Conservation (phyloP, 2,113 vertebrate species). For the Sardina pilchardus region DNA sequence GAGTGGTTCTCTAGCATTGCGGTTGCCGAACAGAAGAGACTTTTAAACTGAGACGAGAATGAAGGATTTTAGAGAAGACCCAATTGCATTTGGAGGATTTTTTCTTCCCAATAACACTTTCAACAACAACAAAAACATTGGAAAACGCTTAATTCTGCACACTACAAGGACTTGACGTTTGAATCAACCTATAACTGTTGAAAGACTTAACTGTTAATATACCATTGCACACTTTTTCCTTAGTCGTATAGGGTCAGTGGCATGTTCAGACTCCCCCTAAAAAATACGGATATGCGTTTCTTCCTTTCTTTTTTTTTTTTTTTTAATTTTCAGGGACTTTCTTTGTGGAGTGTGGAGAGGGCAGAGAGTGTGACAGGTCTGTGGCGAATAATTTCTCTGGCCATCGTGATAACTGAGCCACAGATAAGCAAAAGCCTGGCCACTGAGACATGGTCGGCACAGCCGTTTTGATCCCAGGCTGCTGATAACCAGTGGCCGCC, state of each 20-base stretch:
- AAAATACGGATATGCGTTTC: no score
- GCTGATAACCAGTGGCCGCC: background rate
- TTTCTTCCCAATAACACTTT: background rate
- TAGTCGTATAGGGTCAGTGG: background rate
- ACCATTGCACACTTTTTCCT: no score
- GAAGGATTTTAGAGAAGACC: background rate
- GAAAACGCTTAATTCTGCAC: background rate
- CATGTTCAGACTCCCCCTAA: background rate
- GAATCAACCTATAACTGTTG: background rate
- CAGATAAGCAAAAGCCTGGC: background rate
- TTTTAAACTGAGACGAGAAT: background rate
- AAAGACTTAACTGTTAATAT: background rate
- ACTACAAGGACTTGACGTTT: background rate
- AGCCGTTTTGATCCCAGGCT: conserved; percentile 10
- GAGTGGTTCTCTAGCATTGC: background rate
- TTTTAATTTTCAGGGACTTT: background rate
- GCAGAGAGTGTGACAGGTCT: background rate
- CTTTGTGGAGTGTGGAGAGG: background rate
- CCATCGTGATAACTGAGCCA: background rate
- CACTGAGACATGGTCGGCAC: background rate
- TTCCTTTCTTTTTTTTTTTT: no score
- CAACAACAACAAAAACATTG: background rate
- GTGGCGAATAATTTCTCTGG: background rate
- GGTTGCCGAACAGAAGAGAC: background rate
- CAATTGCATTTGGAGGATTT: background rate